Base-by-base conservation (phyloP, 2,797 vertebrate genomes). In the Myotis planiceps region DNA sequence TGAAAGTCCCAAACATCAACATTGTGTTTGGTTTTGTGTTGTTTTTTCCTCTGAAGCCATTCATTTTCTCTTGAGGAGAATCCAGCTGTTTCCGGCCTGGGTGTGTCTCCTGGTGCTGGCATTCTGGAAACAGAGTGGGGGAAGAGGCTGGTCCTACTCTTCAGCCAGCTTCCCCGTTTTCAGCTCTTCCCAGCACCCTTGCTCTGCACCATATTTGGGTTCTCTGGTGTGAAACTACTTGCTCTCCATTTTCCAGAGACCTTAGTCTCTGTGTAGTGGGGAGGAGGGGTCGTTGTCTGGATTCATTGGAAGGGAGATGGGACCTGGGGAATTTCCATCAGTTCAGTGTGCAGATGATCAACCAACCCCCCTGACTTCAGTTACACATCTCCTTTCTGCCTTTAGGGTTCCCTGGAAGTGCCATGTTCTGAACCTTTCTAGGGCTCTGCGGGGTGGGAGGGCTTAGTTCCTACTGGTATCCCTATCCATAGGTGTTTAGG, bases 1-100 rank as follows among this genome's bases (percentile, higher is more conserved):
- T 82, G 39, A 72, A 76, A 72, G 86, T 53, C 49, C 23, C 34
- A 55, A 49, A 88, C 18, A 39, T 37, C 27, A 69, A 65, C 45
- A 16, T 32, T 45, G 7, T 37, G 18, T 68, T 34, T 34, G 65
- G 4, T 68, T 68, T 34, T 37, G 21, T 68, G 65, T 66, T 66
- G 27, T 34, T 19, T n/a, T 68, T 27, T 1, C 0, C n/a, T 47
- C 65, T 29, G 29, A 45, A 55, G 19, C 9, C 45, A 45, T 58
- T 88, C 18, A 23, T 23, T 89, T 92, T 80, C 45, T 90, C 39
- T 47, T 37, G 34, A 76, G 69, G 82, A 82, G 75, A 90, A 89
- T 34, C 42, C 47, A 58, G 29, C 45, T 51, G 1, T 34, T 47
- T 71, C 53, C 47, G 55, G 27, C 51, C 42, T 75, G 80, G 8